Conservation (phyloP, 37 sponge, comb jelly and placozoan species). For the Eunapius fragilis region DNA sequence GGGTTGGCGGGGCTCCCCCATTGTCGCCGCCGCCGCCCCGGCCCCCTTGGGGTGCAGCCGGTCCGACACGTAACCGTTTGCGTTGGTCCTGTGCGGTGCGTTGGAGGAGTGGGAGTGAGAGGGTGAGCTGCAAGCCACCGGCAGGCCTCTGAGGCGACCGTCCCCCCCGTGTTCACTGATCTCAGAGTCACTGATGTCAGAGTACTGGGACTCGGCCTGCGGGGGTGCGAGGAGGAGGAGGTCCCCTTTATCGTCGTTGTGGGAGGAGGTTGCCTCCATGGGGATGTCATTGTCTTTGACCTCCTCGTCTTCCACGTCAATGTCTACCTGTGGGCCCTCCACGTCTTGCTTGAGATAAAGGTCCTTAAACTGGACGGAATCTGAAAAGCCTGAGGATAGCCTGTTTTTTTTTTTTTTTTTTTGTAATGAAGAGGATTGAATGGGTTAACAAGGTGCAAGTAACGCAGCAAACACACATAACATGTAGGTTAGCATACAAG, state of each 20-base stretch:
- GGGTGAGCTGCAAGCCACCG: neutral
- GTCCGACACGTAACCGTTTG: neutral
- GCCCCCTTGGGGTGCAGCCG: neutral
- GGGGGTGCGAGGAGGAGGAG: neutral
- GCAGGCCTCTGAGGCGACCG: neutral
- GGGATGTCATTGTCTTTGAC: neutral
- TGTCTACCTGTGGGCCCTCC: constrained; percentile 46
- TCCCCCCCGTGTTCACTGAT: constrained; percentile 17
- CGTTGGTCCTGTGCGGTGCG: neutral
- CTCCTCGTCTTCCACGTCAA: constrained; percentile 39
- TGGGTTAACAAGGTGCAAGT: neutral
- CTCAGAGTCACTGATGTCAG: constrained; percentile 71
- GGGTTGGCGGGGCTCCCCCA: neutral
- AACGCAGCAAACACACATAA: neutral
- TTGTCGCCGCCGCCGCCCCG: no score
- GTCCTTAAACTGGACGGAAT: constrained; percentile 36
- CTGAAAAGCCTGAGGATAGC: constrained; percentile 24
- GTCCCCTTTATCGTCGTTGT: neutral
- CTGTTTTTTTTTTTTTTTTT: no score
- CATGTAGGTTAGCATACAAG: no score
- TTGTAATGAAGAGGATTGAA: no score
- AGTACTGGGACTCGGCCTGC: constrained; percentile 37
- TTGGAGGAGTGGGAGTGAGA: neutral
- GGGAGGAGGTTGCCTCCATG: neutral
- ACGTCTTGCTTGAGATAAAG: constrained; percentile 41